A percentile compares a stretch with the other conserved stretches of the same genome.
These are phyloP conservation scores for Nemopilema nomurai DNA, from an alignment of 30 jellyfish, hydroid and myxozoan species.

Conservation along the genomic window DNA sequence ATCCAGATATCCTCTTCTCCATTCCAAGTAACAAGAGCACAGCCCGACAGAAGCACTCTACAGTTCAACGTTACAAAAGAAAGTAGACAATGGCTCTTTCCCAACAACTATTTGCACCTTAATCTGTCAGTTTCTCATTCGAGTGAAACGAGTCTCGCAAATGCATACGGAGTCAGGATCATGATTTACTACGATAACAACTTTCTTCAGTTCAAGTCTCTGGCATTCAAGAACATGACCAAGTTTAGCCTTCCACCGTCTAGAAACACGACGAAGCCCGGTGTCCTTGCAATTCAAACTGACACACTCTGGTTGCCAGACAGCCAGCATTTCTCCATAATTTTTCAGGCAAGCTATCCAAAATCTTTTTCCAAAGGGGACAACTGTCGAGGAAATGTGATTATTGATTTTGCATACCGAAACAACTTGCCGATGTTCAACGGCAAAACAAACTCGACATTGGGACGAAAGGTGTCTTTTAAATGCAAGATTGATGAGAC, in stretches of 20 bases:
- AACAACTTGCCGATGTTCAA: slow-evolving; percentile 23
- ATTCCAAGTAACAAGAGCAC: background rate
- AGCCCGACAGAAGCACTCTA: background rate
- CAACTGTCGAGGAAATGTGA: background rate
- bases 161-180: slow-evolving; percentile 24
- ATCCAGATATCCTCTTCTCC: background rate
- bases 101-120: background rate
- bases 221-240: background rate
- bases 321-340: slow-evolving; percentile 4
- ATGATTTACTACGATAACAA: slow-evolving; percentile 27
- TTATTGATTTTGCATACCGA: slow-evolving; percentile 26
- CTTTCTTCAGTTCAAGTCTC: slow-evolving; percentile 2
- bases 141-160: slow-evolving; percentile 2
- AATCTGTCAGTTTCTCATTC: slow-evolving; percentile 20
- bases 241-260: slow-evolving; percentile 7
- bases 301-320: slow-evolving; percentile 10
- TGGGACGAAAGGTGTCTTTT: background rate
- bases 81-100: background rate
- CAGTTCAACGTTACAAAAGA: background rate
- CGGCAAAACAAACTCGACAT: background rate
- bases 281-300: slow-evolving; percentile 22
- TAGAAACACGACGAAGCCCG: slow-evolving; percentile 24
- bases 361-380: slow-evolving; percentile 15
- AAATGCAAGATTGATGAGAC: slow-evolving; percentile 6
- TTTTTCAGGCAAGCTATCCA: slow-evolving; percentile 14